phyloP scores from a whole-genome alignment of 1,140 invertebrate genomes.

The Sminthurinus signatus region DNA sequence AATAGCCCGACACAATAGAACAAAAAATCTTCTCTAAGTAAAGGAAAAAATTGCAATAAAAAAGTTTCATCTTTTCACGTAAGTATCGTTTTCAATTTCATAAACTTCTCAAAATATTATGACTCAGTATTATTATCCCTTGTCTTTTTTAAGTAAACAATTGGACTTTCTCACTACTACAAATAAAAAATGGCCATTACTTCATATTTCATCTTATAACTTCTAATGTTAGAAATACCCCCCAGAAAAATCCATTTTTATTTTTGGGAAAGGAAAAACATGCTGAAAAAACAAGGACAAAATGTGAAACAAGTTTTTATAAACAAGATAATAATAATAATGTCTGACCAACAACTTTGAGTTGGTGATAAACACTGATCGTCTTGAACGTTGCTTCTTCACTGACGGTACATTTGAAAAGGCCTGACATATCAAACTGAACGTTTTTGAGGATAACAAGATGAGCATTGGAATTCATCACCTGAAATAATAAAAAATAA shows the following conservation, averaged over 20 bases:
- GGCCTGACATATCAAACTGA: slow-evolving; percentile 16
- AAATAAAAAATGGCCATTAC: too few species aligned
- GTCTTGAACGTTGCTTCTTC: slow-evolving; percentile 29
- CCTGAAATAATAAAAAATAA: slow-evolving; percentile 9
- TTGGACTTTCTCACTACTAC: too few species aligned
- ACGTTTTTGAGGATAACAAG: slow-evolving; percentile 23
- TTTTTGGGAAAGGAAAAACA: too few species aligned
- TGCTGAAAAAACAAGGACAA: too few species aligned
- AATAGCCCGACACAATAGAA: too few species aligned
- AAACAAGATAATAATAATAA: background rate
- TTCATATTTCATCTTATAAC: background rate
- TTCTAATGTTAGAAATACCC: background rate
- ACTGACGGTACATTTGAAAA: slow-evolving; percentile 22
- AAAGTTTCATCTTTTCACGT: background rate
- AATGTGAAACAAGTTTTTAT: too few species aligned
- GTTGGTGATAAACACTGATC: slow-evolving; percentile 12
- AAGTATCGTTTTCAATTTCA: background rate
- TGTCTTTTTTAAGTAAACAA: too few species aligned
- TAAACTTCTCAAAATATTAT: too few species aligned
- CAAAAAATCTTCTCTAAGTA: too few species aligned
- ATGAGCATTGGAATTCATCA: slow-evolving; percentile 19
- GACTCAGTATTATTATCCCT: too few species aligned
- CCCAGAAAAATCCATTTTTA: background rate
- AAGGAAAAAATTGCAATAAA: too few species aligned
- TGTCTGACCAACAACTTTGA: slow-evolving; percentile 23